Conservation (phyloP, 2,888 invertebrate genomes). For the Noctua janthina region DNA sequence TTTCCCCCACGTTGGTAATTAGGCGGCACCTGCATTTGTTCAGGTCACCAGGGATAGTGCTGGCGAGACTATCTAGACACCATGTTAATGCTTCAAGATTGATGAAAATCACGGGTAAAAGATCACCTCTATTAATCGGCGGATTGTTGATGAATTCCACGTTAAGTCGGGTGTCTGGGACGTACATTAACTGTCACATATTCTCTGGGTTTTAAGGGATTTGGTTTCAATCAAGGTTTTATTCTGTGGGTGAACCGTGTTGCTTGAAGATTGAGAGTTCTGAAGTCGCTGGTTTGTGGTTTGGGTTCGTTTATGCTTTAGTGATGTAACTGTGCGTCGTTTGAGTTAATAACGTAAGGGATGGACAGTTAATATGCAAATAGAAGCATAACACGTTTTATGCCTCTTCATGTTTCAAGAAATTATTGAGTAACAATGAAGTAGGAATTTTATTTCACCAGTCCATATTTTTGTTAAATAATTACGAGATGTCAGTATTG, state of each 20-base stretch:
- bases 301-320: background rate
- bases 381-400: background rate
- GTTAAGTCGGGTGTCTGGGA: slow-evolving; percentile 53
- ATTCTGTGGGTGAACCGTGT: slow-evolving; percentile 17
- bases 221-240: slow-evolving; percentile 62
- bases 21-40: slow-evolving; percentile 88
- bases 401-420: background rate
- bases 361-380: background rate
- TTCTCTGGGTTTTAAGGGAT: slow-evolving; percentile 56
- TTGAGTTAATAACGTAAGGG: background rate
- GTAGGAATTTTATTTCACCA: background rate
- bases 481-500: background rate
- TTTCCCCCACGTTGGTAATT: slow-evolving; percentile 80
- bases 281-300: background rate
- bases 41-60: slow-evolving; percentile 83
- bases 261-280: slow-evolving; percentile 17
- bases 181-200: slow-evolving; percentile 59
- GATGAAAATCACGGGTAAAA: slow-evolving; percentile 77
- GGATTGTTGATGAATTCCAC: slow-evolving; percentile 63
- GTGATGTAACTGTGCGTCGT: too few species aligned
- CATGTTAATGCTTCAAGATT: slow-evolving; percentile 86
- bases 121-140: slow-evolving; percentile 66
- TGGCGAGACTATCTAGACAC: slow-evolving; percentile 84
- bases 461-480: background rate
- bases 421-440: background rate